These are phyloP conservation scores for Nixonia krombeini DNA, from an alignment of 1,140 invertebrate species.

Conservation along the genomic window DNA sequence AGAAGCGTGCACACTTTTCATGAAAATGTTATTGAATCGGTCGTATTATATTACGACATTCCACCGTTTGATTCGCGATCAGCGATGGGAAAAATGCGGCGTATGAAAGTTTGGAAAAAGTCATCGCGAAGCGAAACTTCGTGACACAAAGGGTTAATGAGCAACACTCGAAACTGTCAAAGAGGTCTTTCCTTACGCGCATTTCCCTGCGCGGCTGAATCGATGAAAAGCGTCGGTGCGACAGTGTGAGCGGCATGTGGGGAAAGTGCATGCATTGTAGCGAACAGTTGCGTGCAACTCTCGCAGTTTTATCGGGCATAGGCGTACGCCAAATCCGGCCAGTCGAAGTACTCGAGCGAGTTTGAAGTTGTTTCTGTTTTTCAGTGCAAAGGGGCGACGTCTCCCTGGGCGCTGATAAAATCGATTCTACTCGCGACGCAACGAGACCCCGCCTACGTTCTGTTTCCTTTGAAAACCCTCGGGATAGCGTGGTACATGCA, in stretches of 20 bases:
- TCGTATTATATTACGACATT: too few species aligned
- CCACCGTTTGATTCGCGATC: too few species aligned
- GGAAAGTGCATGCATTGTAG: conserved; percentile 17
- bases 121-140: too few species aligned
- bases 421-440: conserved; percentile 42
- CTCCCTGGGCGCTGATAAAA: conserved; percentile 51
- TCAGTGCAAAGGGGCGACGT: conserved; percentile 43
- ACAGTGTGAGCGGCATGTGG: conserved; percentile 14
- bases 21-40: too few species aligned
- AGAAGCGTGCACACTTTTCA: too few species aligned
- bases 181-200: too few species aligned
- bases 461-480: conserved; percentile 4
- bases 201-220: conserved; percentile 12
- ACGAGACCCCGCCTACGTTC: conserved; percentile 9
- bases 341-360: conserved; percentile 15
- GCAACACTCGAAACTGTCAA: too few species aligned
- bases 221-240: conserved; percentile 18
- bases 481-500: conserved; percentile 1
- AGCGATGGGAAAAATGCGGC: too few species aligned
- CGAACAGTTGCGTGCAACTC: conserved; percentile 19
- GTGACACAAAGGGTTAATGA: too few species aligned
- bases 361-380: conserved; percentile 55
- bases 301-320: conserved; percentile 24
- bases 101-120: too few species aligned
- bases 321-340: conserved; percentile 9